Evolutionary conservation across 2,888 invertebrate genomes (phyloP).

Genomic region (Euplagia quadripunctaria): DNA sequence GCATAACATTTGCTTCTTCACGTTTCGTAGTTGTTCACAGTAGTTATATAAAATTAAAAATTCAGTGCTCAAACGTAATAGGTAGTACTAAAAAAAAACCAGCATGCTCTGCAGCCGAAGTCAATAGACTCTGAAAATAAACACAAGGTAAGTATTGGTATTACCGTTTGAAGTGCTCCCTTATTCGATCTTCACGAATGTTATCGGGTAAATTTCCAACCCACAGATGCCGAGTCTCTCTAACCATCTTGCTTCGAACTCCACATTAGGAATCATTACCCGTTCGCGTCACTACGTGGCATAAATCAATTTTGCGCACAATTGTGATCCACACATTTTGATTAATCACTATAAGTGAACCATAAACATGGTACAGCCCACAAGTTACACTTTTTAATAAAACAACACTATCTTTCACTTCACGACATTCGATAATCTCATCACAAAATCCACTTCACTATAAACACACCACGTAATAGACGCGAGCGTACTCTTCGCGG

Average conservation of each 20-base stretch:
- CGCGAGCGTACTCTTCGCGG: slow-evolving; percentile 85
- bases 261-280: slow-evolving; percentile 95
- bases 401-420: slow-evolving; percentile 84
- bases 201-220: slow-evolving; percentile 99
- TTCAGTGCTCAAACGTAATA: background rate
- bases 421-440: slow-evolving; percentile 85
- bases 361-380: slow-evolving; percentile 77
- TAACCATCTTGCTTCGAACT: slow-evolving; percentile 99
- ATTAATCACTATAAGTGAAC: slow-evolving; percentile 78
- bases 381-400: slow-evolving; percentile 76
- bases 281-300: slow-evolving; percentile 89
- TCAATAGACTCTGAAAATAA: slow-evolving; percentile 38
- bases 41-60: background rate
- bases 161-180: slow-evolving; percentile 99
- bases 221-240: slow-evolving; percentile 99
- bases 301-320: slow-evolving; percentile 87
- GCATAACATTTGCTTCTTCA: no score
- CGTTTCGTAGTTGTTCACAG: background rate
- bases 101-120: background rate
- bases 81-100: background rate
- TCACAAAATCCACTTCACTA: slow-evolving; percentile 85
- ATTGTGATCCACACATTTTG: slow-evolving; percentile 86
- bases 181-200: slow-evolving; percentile 98
- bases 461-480: slow-evolving; percentile 86
- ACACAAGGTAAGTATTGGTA: slow-evolving; percentile 32